These are phyloP conservation scores for Mesocentrotus franciscanus DNA, from an alignment of 53 echinoderm and acorn worm species.

Conservation along the genomic window DNA sequence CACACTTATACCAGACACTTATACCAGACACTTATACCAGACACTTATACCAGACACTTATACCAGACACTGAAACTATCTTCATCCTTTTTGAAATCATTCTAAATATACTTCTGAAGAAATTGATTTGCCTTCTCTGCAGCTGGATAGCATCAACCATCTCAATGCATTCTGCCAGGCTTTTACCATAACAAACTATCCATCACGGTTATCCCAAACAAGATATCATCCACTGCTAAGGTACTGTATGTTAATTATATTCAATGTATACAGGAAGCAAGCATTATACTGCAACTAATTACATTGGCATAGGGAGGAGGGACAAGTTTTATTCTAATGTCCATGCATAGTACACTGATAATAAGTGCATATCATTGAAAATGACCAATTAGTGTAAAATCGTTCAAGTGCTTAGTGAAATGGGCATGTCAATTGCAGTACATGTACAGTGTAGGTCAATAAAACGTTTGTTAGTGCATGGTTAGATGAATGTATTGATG, in stretches of 20 bases:
- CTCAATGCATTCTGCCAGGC: constrained; percentile 20
- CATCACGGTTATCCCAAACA: neutral
- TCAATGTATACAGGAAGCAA: neutral
- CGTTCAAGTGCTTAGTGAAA: neutral
- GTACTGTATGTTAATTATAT: constrained; percentile 15
- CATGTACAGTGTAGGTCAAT: neutral
- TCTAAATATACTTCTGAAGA: neutral
- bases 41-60: no score
- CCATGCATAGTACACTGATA: neutral
- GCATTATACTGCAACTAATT: constrained; percentile 3
- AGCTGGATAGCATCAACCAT: neutral
- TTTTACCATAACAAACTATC: constrained; percentile 25
- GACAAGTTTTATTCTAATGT: neutral
- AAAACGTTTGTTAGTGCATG: neutral
- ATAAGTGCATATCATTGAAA: neutral
- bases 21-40: no score
- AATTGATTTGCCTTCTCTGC: neutral
- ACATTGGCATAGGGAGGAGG: neutral
- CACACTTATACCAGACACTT: no score
- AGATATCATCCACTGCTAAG: neutral
- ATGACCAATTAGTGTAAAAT: constrained; percentile 27
- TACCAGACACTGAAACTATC: no score
- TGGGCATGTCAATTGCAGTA: neutral
- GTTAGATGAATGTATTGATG: neutral
- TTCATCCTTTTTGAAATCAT: neutral